Base-by-base conservation (phyloP, 2,113 vertebrate species). In the Campylomormyrus tamandua region DNA sequence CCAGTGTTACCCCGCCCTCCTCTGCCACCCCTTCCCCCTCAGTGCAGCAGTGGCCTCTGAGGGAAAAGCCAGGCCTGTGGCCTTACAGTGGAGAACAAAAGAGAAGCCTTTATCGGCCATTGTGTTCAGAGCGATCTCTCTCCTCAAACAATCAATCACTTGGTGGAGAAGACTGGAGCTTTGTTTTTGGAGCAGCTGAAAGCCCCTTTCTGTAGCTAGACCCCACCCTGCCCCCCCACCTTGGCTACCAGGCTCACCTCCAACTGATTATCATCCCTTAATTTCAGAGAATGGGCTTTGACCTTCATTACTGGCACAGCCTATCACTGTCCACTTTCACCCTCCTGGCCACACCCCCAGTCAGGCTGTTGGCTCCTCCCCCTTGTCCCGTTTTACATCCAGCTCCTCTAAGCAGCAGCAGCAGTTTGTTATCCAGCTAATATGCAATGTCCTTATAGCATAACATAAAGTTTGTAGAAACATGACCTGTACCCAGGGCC, bases 121-220 rank as follows among this genome's bases (percentile, higher is more conserved):
- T 52, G 48, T 89, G 50, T 53, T 83, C 89, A 89, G 74, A 89
- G 83, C 31, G 1, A 89, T 53, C 35, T 83, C 19, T 89, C 27
- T 45, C 50, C 50, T 48, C 19, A 83, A 15, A 45, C 46, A 74
- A 80, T 31, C 42, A 24, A 17, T 80, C 2, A 8, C 58, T 45
- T 42, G 6, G 19, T 46, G 24, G 46, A 89, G 88, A 80, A 80
- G 88, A 89, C n/a, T 80, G 45, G 27, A 11, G 4, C 49, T 83
- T 83, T 89, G 88, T 89, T 70, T 56, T 42, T 80, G 45, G 74
- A 83, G 88, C 27, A 89, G 46, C 35, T 88, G 35, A 53, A 87
- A 48, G 85, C 50, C 49, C 85, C 50, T 52, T 87, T 87, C 17
- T 87, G 27, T 87, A 53, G 85, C 85, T 31, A 53, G 27, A 56